Evolutionary conservation across 2,888 invertebrate genomes (phyloP).

Genomic region (Synanthedon tipuliformis): DNA sequence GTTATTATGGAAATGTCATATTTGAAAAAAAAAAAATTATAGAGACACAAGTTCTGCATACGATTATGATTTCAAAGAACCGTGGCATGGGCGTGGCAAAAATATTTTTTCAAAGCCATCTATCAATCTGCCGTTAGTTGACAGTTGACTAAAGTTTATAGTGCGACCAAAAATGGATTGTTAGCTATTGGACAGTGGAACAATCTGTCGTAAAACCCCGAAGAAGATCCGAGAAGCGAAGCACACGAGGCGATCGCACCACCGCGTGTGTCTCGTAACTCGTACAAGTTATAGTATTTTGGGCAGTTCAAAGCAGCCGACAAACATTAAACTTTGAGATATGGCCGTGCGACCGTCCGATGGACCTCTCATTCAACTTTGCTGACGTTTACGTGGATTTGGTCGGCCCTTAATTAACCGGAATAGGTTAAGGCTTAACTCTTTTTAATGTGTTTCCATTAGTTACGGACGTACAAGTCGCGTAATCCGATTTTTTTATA

Average conservation of each 20-base stretch:
- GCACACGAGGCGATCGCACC: slow-evolving; percentile 34
- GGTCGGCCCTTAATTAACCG: not conserved
- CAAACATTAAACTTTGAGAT: slow-evolving; percentile 60
- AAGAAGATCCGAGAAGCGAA: slow-evolving; percentile 20
- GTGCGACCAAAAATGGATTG: not conserved
- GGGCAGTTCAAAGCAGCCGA: slow-evolving; percentile 62
- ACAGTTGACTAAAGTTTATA: no score
- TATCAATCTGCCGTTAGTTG: no score
- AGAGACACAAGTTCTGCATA: no score
- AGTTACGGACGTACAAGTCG: not conserved
- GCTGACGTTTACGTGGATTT: not conserved
- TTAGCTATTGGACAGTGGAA: slow-evolving; percentile 4
- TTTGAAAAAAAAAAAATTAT: no score
- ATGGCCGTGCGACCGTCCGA: slow-evolving; percentile 44
- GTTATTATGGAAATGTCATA: no score
- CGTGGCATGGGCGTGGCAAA: no score
- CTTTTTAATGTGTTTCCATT: not conserved
- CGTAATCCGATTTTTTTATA: not conserved
- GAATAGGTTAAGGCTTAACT: not conserved
- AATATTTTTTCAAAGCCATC: no score
- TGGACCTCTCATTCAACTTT: slow-evolving; percentile 17
- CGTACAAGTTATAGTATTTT: slow-evolving; percentile 62
- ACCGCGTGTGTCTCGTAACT: slow-evolving; percentile 46
- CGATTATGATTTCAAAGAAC: no score
- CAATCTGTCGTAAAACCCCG: slow-evolving; percentile 37